These are phyloP conservation scores for Aurelia aurita complex sp. Pacific DNA, from an alignment of 30 jellyfish, hydroid and myxozoan genomes.

Conservation along the genomic window DNA sequence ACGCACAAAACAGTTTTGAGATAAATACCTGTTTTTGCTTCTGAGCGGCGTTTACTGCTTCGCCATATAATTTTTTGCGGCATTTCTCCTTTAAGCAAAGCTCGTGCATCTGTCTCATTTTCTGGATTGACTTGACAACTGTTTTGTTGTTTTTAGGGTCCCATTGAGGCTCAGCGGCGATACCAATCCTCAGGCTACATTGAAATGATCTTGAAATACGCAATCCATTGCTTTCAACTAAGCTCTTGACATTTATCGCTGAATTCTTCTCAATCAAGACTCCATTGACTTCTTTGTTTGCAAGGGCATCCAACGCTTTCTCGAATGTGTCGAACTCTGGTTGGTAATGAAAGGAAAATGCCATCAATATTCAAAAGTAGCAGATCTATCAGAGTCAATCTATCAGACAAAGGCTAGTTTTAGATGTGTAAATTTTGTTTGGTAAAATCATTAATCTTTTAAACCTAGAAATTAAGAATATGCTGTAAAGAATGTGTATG, in stretches of 20 bases:
- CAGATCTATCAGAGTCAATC: no score
- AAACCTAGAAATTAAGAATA: no score
- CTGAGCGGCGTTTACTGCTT: conserved; percentile 17
- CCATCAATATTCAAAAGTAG: no score
- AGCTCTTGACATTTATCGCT: conserved; percentile 8
- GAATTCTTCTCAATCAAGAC: conserved; percentile 46
- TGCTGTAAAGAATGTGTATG: no score
- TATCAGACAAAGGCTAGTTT: no score
- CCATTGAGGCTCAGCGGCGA: conserved; percentile 23
- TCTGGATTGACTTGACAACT: conserved; percentile 8
- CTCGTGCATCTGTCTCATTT: neutral
- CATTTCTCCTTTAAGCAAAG: conserved; percentile 21
- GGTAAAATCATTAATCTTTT: no score
- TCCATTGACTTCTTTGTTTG: conserved; percentile 27
- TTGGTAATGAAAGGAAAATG: neutral
- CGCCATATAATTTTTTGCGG: conserved; percentile 17
- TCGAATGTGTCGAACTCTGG: conserved; percentile 23
- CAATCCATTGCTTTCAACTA: conserved; percentile 16
- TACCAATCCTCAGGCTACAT: conserved; percentile 36
- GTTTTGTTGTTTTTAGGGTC: conserved; percentile 12
- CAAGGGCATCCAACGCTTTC: conserved; percentile 33
- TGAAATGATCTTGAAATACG: conserved; percentile 50
- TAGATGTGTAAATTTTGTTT: no score
- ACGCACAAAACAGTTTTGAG: no score
- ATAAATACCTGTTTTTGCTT: neutral